These are phyloP conservation scores for Lottia scabra DNA, from an alignment of 2,888 invertebrate genomes.

Conservation along the genomic window DNA sequence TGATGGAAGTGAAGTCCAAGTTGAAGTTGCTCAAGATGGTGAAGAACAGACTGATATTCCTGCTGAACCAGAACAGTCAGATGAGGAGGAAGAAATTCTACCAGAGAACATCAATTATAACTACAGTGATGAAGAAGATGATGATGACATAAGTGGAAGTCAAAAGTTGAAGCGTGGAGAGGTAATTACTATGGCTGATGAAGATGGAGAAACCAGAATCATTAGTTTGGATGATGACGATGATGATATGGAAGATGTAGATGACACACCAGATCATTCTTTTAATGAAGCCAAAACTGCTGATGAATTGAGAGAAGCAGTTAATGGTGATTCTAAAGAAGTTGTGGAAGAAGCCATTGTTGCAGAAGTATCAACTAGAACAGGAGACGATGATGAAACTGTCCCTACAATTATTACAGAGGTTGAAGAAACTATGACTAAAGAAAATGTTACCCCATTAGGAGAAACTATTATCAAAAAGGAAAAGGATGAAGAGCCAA, in stretches of 20 bases:
- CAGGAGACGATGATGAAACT: background rate
- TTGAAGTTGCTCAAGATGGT: background rate
- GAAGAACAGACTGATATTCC: background rate
- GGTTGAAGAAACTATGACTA: conserved; percentile 13
- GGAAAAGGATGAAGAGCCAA: conserved; percentile 11
- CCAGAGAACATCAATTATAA: background rate
- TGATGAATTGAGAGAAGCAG: conserved; percentile 33
- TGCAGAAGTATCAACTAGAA: background rate
- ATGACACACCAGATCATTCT: conserved; percentile 10
- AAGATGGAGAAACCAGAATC: conserved; percentile 28
- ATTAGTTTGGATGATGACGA: conserved; percentile 31
- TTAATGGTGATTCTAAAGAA: conserved; percentile 16
- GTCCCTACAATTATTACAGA: conserved; percentile 7
- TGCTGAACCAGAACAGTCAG: background rate
- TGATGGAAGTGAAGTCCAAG: background rate
- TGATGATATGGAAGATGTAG: conserved; percentile 24
- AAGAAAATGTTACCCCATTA: conserved; percentile 17
- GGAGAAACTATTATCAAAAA: conserved; percentile 15
- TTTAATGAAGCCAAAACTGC: conserved; percentile 6
- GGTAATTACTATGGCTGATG: conserved; percentile 16
- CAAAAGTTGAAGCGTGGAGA: background rate
- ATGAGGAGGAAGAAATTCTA: background rate
- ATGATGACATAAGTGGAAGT: background rate
- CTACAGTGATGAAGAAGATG: conserved; percentile 3
- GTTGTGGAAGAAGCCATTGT: conserved; percentile 12